Conservation (phyloP, 2,113 vertebrate genomes). For the Uria lomvia region DNA sequence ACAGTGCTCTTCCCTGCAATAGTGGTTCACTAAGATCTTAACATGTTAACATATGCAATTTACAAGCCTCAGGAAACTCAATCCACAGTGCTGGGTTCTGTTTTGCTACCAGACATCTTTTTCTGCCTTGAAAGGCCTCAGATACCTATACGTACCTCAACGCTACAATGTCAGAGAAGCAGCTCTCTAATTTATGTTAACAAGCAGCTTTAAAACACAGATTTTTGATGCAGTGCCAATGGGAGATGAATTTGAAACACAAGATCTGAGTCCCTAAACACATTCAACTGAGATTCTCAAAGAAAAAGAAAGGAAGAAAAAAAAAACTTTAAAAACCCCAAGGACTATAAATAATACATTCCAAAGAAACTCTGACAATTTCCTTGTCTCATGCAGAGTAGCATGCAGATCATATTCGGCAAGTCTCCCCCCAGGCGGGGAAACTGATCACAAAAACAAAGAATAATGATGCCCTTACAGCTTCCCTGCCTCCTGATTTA, state of each 20-base stretch:
- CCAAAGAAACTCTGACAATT: neutral
- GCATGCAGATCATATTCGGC: neutral
- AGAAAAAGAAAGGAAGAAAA: neutral
- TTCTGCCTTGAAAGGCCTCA: neutral
- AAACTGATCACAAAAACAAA: neutral
- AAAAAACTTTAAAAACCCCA: neutral
- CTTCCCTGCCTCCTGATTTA: neutral
- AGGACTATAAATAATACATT: neutral
- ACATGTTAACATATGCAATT: neutral
- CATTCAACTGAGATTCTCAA: neutral
- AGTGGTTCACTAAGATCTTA: neutral
- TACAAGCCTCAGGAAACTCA: neutral
- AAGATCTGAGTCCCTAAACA: neutral
- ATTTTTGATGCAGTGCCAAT: neutral
- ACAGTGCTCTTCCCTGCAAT: neutral
- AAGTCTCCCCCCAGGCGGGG: neutral
- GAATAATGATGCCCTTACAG: neutral
- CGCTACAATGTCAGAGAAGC: neutral
- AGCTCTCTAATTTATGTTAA: neutral
- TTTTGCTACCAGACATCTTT: neutral
- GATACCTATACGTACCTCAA: neutral
- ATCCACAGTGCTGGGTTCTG: neutral
- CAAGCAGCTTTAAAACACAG: neutral
- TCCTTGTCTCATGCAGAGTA: neutral
- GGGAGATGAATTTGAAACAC: neutral